These are phyloP conservation scores for Orchesella cincta DNA, from an alignment of 1,140 invertebrate genomes.

Conservation along the genomic window DNA sequence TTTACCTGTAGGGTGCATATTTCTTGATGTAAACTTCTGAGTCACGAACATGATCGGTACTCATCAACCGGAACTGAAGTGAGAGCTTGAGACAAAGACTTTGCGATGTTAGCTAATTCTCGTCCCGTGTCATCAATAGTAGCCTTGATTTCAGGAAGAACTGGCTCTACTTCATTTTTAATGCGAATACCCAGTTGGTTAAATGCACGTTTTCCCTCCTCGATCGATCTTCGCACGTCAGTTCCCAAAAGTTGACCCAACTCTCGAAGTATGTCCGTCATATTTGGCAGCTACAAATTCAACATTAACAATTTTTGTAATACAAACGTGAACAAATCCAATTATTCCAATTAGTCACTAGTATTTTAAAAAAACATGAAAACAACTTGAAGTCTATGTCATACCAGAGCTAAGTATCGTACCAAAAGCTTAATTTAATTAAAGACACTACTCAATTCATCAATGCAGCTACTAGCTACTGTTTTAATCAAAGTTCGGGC, in stretches of 20 bases:
- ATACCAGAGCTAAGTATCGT: no score
- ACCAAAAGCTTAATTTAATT: no score
- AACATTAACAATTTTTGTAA: no score
- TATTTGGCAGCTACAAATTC: slow-evolving; percentile 41
- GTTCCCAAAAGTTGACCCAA: slow-evolving; percentile 35
- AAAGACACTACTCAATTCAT: no score
- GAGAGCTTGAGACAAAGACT: slow-evolving; percentile 33
- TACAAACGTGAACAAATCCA: no score
- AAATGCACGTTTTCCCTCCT: slow-evolving; percentile 39
- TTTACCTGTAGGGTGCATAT: slow-evolving; percentile 42
- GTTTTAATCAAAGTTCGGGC: no score
- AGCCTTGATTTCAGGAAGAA: slow-evolving; percentile 38
- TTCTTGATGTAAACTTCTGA: slow-evolving; percentile 34
- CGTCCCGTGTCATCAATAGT: slow-evolving; percentile 38
- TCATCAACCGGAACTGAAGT: slow-evolving; percentile 34
- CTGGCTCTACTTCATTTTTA: slow-evolving; percentile 39
- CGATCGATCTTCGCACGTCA: slow-evolving; percentile 39
- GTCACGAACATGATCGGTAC: slow-evolving; percentile 25
- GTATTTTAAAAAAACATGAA: no score
- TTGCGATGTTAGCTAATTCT: slow-evolving; percentile 31
- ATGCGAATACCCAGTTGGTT: slow-evolving; percentile 40
- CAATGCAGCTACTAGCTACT: no score
- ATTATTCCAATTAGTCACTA: no score
- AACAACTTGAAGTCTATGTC: no score
- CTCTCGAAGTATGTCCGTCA: slow-evolving; percentile 46